Conservation (phyloP, 2,888 invertebrate species). For the Drosophila neutralis region DNA sequence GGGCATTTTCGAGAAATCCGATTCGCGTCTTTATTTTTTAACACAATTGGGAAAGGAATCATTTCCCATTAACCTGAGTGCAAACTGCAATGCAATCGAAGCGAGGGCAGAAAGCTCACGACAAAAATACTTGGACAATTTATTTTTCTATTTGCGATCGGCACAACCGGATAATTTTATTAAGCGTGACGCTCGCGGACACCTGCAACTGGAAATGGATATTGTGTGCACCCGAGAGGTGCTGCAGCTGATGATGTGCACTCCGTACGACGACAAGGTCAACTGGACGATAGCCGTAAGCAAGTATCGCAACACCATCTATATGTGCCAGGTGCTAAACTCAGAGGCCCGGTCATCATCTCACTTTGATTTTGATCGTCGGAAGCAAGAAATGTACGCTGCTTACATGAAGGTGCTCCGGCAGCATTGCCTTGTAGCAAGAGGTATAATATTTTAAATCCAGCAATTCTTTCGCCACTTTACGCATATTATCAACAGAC, state of each 20-base stretch:
- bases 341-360: rapidly evolving
- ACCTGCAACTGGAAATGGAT: slow-evolving; percentile 21
- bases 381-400: not conserved
- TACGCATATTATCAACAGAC: slow-evolving; percentile 3
- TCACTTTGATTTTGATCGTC: slow-evolving; percentile 1
- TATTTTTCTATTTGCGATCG: slow-evolving; percentile 43
- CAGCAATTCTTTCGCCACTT: not conserved
- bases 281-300: slow-evolving; percentile 51
- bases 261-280: slow-evolving; percentile 48
- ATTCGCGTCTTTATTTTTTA: slow-evolving; percentile 23
- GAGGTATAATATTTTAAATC: not conserved
- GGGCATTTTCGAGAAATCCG: slow-evolving; percentile 37
- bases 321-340: slow-evolving; percentile 34
- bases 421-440: slow-evolving; percentile 24
- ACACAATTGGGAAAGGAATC: not conserved
- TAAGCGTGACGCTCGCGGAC: not conserved
- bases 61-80: slow-evolving; percentile 22
- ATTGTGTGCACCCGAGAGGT: slow-evolving; percentile 56
- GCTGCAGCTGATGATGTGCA: slow-evolving; percentile 51
- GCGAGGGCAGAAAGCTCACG: not conserved
- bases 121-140: slow-evolving; percentile 42
- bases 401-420: slow-evolving; percentile 28
- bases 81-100: not conserved
- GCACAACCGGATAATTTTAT: not conserved
- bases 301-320: slow-evolving; percentile 57